Evolutionary conservation across 2,888 invertebrate species (phyloP).

Genomic region (Gibbula magus): DNA sequence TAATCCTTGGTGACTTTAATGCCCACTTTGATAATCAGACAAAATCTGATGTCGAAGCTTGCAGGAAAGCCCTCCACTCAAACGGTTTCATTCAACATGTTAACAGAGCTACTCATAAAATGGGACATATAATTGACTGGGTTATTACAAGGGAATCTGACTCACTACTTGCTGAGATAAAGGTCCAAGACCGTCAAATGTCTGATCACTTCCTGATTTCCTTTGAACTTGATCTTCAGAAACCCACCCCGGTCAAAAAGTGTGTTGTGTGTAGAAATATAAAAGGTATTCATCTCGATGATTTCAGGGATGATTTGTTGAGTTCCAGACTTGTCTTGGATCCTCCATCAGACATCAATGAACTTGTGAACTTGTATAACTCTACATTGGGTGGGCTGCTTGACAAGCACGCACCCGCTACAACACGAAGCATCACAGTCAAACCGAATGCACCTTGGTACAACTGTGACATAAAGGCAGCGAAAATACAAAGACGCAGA

Average conservation of each 20-base stretch:
- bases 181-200: not conserved
- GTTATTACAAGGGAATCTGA: not conserved
- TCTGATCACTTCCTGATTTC: not conserved
- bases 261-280: not conserved
- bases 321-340: not conserved
- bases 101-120: not conserved
- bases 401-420: not conserved
- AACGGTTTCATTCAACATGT: not conserved
- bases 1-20: not conserved
- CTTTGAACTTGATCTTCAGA: not conserved
- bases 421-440: not conserved
- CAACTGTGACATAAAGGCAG: not conserved
- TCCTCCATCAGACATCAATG: not conserved
- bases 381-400: not conserved
- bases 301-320: not conserved
- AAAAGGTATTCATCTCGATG: not conserved
- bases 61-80: not conserved
- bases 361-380: not conserved
- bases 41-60: not conserved
- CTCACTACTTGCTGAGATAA: not conserved
- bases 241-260: not conserved
- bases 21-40: not conserved
- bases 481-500: not conserved
- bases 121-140: not conserved
- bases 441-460: not conserved